These are phyloP conservation scores for Dicycla oo DNA, from an alignment of 2,888 invertebrate species.

Conservation along the genomic window DNA sequence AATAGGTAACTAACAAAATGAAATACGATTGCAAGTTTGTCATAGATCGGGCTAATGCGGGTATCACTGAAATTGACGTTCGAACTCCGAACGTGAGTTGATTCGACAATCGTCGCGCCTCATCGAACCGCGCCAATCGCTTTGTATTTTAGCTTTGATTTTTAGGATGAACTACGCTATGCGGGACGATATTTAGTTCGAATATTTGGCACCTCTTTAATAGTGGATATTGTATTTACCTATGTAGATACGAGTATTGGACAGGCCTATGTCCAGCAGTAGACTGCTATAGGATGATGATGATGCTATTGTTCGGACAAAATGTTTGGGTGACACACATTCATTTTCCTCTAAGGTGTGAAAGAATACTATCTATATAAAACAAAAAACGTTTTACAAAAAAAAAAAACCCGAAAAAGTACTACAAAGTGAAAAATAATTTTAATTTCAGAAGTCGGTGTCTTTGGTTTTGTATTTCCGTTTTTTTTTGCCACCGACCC, in stretches of 20 bases:
- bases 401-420: no score
- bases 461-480: no score
- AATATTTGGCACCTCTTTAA: not conserved
- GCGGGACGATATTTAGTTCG: conserved; percentile 19
- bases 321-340: no score
- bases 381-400: no score
- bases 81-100: conserved; percentile 25
- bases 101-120: conserved; percentile 44
- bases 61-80: conserved; percentile 51
- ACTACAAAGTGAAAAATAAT: no score
- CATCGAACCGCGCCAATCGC: conserved; percentile 18
- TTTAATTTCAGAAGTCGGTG: no score
- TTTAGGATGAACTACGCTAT: conserved; percentile 25
- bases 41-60: conserved; percentile 44
- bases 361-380: no score
- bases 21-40: conserved; percentile 44
- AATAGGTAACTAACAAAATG: conserved; percentile 31
- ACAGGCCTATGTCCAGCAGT: not conserved
- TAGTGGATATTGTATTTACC: not conserved
- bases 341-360: no score
- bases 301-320: no score
- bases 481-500: no score
- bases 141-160: conserved; percentile 40
- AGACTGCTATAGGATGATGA: not conserved
- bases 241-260: no score